Conservation (phyloP, 2,888 invertebrate species). For the Acronicta leporina region DNA sequence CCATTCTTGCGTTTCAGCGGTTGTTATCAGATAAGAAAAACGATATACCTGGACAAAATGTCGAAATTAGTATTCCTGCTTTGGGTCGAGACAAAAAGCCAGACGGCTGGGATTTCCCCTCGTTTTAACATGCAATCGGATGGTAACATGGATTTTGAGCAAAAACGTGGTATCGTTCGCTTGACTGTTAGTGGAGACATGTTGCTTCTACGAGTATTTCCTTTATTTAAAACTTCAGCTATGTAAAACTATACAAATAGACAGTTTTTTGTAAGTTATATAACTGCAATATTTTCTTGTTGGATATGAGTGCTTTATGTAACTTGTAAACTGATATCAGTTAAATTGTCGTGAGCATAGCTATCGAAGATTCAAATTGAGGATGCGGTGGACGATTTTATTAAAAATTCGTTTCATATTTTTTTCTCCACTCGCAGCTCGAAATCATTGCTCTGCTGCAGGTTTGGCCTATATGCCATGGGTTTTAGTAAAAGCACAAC, state of each 20-base stretch:
- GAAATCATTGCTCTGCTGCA: background rate
- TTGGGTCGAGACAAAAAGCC: slow-evolving; percentile 43
- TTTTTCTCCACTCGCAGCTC: background rate
- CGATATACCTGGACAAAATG: slow-evolving; percentile 38
- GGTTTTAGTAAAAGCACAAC: background rate
- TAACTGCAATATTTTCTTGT: no score
- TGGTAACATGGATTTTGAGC: slow-evolving; percentile 6
- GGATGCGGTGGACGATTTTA: no score
- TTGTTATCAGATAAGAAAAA: slow-evolving; percentile 13
- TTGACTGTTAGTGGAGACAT: background rate
- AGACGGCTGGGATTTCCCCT: slow-evolving; percentile 28
- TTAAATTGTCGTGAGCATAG: no score
- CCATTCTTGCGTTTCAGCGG: slow-evolving; percentile 4
- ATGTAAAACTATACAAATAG: no score
- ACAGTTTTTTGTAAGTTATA: no score
- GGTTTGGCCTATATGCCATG: background rate
- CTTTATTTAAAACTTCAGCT: background rate
- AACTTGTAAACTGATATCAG: no score
- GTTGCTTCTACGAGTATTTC: background rate
- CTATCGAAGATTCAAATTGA: no score
- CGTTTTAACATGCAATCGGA: slow-evolving; percentile 42
- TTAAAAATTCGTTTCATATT: background rate
- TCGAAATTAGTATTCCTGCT: slow-evolving; percentile 46
- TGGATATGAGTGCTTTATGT: no score
- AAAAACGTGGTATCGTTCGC: slow-evolving; percentile 9